Evolutionary conservation across 2,888 invertebrate species (phyloP).

Genomic region (Vesta saturnalis): DNA sequence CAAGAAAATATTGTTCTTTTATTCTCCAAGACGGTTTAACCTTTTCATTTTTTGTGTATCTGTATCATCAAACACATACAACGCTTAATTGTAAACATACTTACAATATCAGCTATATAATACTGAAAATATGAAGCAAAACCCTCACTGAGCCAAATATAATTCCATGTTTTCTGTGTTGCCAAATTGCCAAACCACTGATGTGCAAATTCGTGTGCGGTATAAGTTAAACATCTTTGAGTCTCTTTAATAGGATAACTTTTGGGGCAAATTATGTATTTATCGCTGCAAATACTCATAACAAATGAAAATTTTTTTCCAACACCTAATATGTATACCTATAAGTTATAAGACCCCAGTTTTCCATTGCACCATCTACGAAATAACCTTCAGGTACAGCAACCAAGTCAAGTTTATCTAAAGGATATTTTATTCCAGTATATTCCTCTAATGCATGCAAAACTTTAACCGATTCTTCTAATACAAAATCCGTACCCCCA

Average conservation of each 20-base stretch:
- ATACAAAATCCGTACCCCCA: constrained; percentile 58
- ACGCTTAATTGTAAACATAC: neutral
- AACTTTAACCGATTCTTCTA: constrained; percentile 60
- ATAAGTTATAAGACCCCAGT: constrained; percentile 90
- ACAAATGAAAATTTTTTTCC: neutral
- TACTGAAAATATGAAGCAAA: constrained; percentile 67
- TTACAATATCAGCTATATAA: constrained; percentile 48
- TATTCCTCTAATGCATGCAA: constrained; percentile 65
- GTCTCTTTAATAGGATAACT: neutral
- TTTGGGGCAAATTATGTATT: neutral
- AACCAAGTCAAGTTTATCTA: constrained; percentile 73
- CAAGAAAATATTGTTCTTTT: constrained; percentile 61
- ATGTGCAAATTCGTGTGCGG: constrained; percentile 13
- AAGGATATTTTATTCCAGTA: constrained; percentile 65
- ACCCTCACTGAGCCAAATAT: constrained; percentile 63
- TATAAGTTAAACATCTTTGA: constrained; percentile 6
- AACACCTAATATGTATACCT: constrained; percentile 55
- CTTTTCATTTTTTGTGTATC: too few relatives aligned
- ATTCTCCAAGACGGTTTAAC: constrained; percentile 57
- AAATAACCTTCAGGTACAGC: neutral
- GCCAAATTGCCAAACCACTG: constrained; percentile 38
- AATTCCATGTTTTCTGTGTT: constrained; percentile 58
- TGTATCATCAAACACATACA: too few relatives aligned
- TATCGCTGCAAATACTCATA: neutral
- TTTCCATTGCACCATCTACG: constrained; percentile 74